phyloP scores from a whole-genome alignment of 2,888 invertebrate genomes.

The Chironomus tentans region DNA sequence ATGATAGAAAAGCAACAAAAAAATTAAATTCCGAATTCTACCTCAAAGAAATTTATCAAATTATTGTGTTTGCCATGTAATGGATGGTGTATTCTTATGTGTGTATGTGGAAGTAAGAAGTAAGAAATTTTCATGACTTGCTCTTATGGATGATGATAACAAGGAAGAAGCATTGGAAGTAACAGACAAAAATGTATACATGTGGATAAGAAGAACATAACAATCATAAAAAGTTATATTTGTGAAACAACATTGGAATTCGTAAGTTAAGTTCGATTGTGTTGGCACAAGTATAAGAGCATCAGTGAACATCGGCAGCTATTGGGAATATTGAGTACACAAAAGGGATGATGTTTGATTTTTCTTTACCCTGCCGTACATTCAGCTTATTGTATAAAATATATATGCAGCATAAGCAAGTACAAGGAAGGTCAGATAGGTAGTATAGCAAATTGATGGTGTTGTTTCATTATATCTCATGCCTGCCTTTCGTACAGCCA shows the following conservation, averaged over 20 bases:
- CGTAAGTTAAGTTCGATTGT: conserved; percentile 15
- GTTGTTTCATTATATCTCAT: background rate
- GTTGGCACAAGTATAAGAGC: background rate
- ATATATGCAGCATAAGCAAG: background rate
- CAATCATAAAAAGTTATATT: conserved; percentile 25
- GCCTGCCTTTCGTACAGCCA: background rate
- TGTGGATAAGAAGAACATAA: background rate
- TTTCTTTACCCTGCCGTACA: background rate
- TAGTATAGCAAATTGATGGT: conserved; percentile 11
- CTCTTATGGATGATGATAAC: too few species aligned
- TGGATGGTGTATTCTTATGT: background rate
- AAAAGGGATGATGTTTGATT: background rate
- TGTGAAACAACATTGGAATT: conserved; percentile 17
- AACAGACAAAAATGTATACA: background rate
- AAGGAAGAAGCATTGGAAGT: background rate
- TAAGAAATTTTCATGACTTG: background rate
- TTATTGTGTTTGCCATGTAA: conserved; percentile 7
- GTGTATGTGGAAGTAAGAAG: background rate
- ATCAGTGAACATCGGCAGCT: too few species aligned
- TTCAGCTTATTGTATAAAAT: too few species aligned
- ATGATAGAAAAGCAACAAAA: background rate
- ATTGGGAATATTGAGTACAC: background rate
- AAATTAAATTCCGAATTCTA: background rate
- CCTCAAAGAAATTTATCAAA: conserved; percentile 13
- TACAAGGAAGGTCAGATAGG: background rate